Conservation (phyloP, 1,140 invertebrate genomes). For the Drosophila mojavensis region DNA sequence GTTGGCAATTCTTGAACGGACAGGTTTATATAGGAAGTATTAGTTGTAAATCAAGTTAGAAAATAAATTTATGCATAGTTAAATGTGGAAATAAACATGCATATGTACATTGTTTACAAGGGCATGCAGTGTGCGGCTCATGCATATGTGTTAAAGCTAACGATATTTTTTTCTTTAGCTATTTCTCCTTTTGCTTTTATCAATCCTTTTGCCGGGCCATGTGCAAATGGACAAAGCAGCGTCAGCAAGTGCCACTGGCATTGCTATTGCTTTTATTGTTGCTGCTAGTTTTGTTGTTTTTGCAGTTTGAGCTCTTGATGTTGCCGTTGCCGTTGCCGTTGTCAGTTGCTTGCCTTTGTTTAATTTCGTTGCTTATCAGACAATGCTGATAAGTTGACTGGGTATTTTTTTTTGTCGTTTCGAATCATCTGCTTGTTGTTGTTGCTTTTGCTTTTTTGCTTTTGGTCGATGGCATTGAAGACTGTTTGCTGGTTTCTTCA, state of each 20-base stretch:
- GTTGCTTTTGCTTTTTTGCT: constrained; percentile 45
- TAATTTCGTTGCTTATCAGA: constrained; percentile 72
- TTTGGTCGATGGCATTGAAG: constrained; percentile 71
- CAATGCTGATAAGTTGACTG: constrained; percentile 67
- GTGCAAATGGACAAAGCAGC: constrained; percentile 44
- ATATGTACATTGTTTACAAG: background rate
- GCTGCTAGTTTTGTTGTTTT: constrained; percentile 12
- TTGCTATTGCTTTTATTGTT: constrained; percentile 1
- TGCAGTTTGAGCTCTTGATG: constrained; percentile 2
- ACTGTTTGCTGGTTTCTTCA: constrained; percentile 77
- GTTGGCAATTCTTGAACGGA: background rate
- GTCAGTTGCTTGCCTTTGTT: constrained; percentile 60
- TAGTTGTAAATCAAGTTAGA: no score
- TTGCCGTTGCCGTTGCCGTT: constrained; percentile 2
- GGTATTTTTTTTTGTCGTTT: constrained; percentile 47
- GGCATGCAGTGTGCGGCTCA: background rate
- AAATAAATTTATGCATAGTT: no score
- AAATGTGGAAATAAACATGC: no score
- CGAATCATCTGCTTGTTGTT: constrained; percentile 48
- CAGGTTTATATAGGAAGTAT: no score
- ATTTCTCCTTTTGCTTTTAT: constrained; percentile 39
- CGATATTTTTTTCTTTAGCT: background rate
- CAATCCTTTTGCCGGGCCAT: constrained; percentile 68
- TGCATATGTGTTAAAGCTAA: background rate
- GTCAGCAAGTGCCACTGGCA: constrained; percentile 14